Evolutionary conservation across 2,797 vertebrate genomes (phyloP).

Genomic region (Myotis pilosus): DNA sequence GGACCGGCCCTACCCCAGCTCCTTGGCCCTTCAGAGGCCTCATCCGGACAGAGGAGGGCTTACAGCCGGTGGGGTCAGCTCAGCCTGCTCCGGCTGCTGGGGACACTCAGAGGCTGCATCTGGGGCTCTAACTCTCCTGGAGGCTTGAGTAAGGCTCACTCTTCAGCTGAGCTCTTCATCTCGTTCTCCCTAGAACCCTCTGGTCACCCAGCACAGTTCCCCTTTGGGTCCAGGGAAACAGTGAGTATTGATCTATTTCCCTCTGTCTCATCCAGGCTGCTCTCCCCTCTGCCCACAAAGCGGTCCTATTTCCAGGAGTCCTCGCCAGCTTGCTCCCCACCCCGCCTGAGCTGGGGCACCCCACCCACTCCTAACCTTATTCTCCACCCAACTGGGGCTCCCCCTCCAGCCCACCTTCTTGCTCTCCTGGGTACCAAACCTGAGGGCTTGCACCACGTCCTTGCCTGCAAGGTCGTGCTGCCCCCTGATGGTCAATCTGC

Average conservation of each 20-base stretch:
- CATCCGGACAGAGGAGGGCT: background rate
- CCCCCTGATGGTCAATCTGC: constrained; percentile 45
- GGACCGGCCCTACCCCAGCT: background rate
- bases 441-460: background rate
- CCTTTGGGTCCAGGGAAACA: background rate
- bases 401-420: accelerated
- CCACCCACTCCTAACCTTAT: background rate
- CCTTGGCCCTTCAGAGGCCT: background rate
- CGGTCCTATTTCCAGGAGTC: background rate
- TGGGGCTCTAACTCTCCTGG: background rate
- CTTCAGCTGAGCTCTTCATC: background rate
- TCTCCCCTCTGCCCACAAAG: background rate
- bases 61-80: background rate
- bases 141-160: background rate
- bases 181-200: background rate
- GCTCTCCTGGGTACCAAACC: too few relatives aligned
- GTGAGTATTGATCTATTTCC: accelerated
- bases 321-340: background rate
- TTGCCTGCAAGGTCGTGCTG: background rate
- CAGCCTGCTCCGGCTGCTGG: background rate
- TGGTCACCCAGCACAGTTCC: background rate
- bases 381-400: background rate
- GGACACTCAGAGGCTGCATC: background rate
- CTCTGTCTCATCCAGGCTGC: background rate
- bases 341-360: background rate